phyloP scores from a whole-genome alignment of 2,113 vertebrate genomes.

The Rhea americana region DNA sequence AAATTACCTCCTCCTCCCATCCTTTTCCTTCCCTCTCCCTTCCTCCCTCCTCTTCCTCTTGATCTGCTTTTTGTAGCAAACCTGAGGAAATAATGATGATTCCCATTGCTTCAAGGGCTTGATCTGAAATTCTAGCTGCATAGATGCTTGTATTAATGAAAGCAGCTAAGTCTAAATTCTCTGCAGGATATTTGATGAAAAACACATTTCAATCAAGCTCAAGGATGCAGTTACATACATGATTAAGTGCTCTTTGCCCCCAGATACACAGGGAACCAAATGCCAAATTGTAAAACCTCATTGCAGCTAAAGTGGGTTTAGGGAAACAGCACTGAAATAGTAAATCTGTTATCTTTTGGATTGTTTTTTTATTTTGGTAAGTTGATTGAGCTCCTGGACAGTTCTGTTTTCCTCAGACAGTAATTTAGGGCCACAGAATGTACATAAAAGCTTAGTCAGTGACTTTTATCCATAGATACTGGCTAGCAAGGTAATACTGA shows the following conservation, averaged over 20 bases:
- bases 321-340: neutral
- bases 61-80: neutral
- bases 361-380: constrained; percentile 7
- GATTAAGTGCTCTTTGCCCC: neutral
- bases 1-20: neutral
- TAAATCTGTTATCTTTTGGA: neutral
- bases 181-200: neutral
- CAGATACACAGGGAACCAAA: neutral
- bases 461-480: neutral
- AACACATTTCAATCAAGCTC: constrained; percentile 14
- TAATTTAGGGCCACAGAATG: neutral
- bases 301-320: neutral
- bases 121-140: constrained; percentile 29
- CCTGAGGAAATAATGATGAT: neutral
- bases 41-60: neutral
- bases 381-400: neutral
- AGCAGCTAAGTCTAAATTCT: constrained; percentile 1
- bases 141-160: neutral
- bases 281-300: neutral
- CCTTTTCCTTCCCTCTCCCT: neutral
- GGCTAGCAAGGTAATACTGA: neutral
- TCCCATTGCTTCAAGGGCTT: neutral
- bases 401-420: neutral
- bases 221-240: neutral
- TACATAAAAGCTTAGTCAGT: neutral